Conservation (phyloP, 2,113 vertebrate genomes). For the Cephalopterus ornatus region DNA sequence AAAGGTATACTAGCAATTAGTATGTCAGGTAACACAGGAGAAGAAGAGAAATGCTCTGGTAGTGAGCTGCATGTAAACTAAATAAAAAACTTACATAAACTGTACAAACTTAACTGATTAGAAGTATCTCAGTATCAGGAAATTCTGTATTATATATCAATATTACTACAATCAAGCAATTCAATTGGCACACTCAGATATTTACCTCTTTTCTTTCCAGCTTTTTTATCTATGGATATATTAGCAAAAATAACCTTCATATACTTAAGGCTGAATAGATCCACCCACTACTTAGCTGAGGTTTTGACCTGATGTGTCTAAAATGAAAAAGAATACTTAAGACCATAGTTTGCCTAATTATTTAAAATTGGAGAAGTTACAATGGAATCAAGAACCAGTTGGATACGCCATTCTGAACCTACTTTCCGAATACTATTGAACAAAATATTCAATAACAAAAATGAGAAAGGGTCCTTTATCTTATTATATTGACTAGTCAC, state of each 20-base stretch:
- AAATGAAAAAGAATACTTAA: not conserved
- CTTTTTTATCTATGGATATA: not conserved
- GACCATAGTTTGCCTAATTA: not conserved
- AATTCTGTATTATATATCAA: not conserved
- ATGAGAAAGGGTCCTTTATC: not conserved
- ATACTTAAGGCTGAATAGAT: not conserved
- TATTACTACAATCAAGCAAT: not conserved
- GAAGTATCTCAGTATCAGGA: not conserved
- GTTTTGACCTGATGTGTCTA: not conserved
- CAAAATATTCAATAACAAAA: not conserved
- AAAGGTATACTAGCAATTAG: not conserved
- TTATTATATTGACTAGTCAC: not conserved
- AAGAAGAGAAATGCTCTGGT: not conserved
- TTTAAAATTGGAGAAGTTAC: not conserved
- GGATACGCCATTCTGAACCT: not conserved
- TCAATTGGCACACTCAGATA: not conserved
- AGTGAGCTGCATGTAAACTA: not conserved
- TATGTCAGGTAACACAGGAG: not conserved
- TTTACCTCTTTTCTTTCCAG: not conserved
- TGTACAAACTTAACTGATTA: not conserved
- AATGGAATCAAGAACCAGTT: not conserved
- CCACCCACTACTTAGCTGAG: not conserved
- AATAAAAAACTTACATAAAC: not conserved
- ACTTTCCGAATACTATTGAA: not conserved
- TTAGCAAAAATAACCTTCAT: not conserved